Evolutionary conservation across 2,797 vertebrate genomes (phyloP).

Genomic region (Ciconia nigra): DNA sequence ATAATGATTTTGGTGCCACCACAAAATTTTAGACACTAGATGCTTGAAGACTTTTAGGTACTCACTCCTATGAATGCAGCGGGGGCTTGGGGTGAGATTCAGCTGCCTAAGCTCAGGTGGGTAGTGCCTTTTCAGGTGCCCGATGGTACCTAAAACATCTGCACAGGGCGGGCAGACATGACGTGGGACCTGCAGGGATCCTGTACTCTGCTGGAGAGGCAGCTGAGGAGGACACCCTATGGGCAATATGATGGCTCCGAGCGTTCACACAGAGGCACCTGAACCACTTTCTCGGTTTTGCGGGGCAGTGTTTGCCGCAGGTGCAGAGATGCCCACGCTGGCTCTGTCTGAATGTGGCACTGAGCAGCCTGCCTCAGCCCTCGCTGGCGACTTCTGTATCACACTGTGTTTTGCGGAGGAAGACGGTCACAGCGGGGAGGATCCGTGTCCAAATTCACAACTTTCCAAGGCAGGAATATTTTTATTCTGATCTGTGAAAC

Average conservation of each 20-base stretch:
- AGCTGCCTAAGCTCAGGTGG: not conserved
- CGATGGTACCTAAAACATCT: not conserved
- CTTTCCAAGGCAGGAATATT: not conserved
- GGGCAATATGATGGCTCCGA: not conserved
- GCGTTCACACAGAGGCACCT: accelerated
- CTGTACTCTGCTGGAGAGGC: not conserved
- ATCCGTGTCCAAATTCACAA: not conserved
- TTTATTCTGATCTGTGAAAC: not conserved
- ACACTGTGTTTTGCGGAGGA: not conserved
- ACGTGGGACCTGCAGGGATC: accelerated
- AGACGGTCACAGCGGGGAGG: not conserved
- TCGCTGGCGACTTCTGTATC: not conserved
- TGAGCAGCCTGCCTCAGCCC: not conserved
- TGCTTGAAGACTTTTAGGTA: not conserved
- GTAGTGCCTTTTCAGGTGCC: not conserved
- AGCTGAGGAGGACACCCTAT: not conserved
- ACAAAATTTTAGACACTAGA: not conserved
- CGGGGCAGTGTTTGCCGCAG: not conserved
- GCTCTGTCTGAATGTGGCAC: not conserved
- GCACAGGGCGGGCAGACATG: accelerated
- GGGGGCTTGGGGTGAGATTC: not conserved
- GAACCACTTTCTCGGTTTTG: not conserved
- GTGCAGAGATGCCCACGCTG: not conserved
- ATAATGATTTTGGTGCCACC: not conserved
- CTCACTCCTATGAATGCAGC: too few species aligned